Base-by-base conservation (phyloP, 2,797 vertebrate genomes). In the Avahi laniger region DNA sequence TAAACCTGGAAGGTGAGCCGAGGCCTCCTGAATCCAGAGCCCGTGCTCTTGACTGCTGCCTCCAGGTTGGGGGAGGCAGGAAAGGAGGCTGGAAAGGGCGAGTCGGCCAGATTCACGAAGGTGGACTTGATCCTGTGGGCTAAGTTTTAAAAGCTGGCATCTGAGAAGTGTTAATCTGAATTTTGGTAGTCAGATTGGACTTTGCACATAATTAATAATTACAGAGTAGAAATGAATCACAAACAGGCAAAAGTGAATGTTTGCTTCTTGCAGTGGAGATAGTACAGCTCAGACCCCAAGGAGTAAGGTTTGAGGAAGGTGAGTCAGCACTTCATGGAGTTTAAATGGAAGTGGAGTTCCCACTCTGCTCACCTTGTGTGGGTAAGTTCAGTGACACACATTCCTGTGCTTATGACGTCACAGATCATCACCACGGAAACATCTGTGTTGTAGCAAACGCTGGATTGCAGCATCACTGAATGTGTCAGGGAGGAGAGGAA, bases 351-450 rank as follows among this genome's bases (percentile, higher is more conserved):
- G 61, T 18, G 33, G 54, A 63, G 20, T 81, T 75, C 89, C 65
- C 79, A n/a, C 30, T 89, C 86, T 46, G 14, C 61, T 88, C 15
- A 7, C 84, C 70, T 54, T 8, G 38, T 57, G 13, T 79, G 93
- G 70, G 8, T 94, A 93, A 80, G 6, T 94, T 93, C 67, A 80
- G 72, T 83, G 92, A 93, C 96, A 94, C 96, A 90, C 84, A 85
- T 95, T 93, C 98, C 87, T 65, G 78, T 89, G 88, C 95, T 63
- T 89, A 86, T 98, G 97, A 97, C 63, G 69, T 97, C 98, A 96
- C 86, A 46, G 94, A 97, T 93, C 98, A 97, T 98, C 91, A 96
- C 97, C 54, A 30, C 95, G 97, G 97, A 98, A 98, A 97, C 96
- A 98, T 98, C 97, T 98, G 97, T 81, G 96, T 96, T 92, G 33